Base-by-base conservation (phyloP, 2,888 invertebrate genomes). In the Clusia tigrina region DNA sequence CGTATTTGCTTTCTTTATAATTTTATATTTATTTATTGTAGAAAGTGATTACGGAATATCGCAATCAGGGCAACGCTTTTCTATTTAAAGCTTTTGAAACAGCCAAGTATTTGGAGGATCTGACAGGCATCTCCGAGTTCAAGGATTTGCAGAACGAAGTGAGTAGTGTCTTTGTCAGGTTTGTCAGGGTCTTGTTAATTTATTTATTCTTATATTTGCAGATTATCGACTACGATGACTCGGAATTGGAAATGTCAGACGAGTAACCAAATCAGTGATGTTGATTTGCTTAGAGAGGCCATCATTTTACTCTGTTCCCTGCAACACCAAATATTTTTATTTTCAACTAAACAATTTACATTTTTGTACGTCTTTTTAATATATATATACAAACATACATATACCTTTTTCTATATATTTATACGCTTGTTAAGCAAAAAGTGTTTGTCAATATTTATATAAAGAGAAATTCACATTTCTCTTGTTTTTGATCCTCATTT, bases 101-200 rank as follows among this genome's bases (percentile, higher is more conserved):
- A 69, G 90, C 94, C 0, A 89, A 88, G 65, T 91, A 91, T 83
- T 86, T 98, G 74, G 96, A 97, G 84, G 90, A 93, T 69, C 81
- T 97, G 2, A 94, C 95, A 0, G 95, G 96, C 0, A 86, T 98
- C 46, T 86, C 88, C 0, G 86, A 89, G 63, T 83, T 90, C 68
- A 88, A 88, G 70, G 82, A 87, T 62, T 81, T 88, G 10, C 87
- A 88, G 10, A 88, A 88, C 77, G 86, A 88, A 82, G 86, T 86
- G 61, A 58, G 54, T 56, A n/a, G 3, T 42, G 6, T 32, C 32
- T 32, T 32, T 32, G 6, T 32, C 32, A 6, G 12, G 6, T 32
- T n/a, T 15, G 3, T 15, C 42, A 42, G n/a, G 3, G 9, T 32
- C 12, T 9, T n/a, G n/a, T 42, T 42, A n/a, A 42, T 17, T n/a